Percentiles rank a stretch among this genome's conserved stretches.
These are phyloP conservation scores for Thymelicus sylvestris DNA, from an alignment of 2,888 invertebrate genomes.

Conservation along the genomic window DNA sequence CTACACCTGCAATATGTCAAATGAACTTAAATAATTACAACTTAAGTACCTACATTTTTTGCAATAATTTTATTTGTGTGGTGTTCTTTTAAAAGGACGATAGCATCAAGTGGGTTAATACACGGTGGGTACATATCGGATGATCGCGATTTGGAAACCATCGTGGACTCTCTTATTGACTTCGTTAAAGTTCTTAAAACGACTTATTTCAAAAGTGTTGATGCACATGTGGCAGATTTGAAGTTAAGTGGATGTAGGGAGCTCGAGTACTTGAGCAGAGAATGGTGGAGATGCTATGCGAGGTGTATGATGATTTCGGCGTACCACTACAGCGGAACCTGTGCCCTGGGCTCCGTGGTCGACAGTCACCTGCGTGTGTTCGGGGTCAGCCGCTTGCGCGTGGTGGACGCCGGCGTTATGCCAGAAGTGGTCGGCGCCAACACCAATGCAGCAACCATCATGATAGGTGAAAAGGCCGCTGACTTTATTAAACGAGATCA, in stretches of 20 bases:
- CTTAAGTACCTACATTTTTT: too few relatives aligned
- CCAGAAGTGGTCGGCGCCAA: constrained; percentile 49
- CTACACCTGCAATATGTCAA: too few relatives aligned
- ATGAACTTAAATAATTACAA: too few relatives aligned
- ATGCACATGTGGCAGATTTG: constrained; percentile 48
- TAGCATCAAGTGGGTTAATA: too few relatives aligned
- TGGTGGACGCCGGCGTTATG: constrained; percentile 51
- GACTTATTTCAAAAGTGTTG: constrained; percentile 49
- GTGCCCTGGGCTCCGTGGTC: constrained; percentile 48
- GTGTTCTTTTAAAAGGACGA: too few relatives aligned
- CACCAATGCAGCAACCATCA: constrained; percentile 48
- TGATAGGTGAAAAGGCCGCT: constrained; percentile 51
- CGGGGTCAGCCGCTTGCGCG: constrained; percentile 47
- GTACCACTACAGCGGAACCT: constrained; percentile 76
- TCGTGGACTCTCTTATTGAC: constrained; percentile 49
- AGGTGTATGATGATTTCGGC: constrained; percentile 79
- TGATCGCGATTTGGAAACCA: constrained; percentile 48
- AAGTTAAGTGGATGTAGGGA: constrained; percentile 69
- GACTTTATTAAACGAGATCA: constrained; percentile 43
- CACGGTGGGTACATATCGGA: constrained; percentile 45
- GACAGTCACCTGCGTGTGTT: constrained; percentile 48
- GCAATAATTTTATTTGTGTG: too few relatives aligned
- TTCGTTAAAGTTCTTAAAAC: constrained; percentile 50
- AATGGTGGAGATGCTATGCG: constrained; percentile 85
- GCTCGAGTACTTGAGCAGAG: constrained; percentile 85